Evolutionary conservation across 2,113 vertebrate species (phyloP), one percentile per base, ranked within the genome.

Genomic region (Prolemur simus): DNA sequence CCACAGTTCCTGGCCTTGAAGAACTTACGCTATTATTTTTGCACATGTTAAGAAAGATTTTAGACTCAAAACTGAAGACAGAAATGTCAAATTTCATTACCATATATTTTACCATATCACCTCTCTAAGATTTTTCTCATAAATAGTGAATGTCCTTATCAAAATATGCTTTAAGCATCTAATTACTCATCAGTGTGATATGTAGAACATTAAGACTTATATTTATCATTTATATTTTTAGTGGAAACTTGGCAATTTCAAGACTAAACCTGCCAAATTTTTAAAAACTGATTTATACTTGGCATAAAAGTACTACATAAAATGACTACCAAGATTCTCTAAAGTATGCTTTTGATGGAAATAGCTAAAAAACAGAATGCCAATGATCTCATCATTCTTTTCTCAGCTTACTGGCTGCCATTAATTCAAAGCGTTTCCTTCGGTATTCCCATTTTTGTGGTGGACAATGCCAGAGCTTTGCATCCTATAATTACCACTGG

Each of bases 181-280:
- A 69, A 76, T 95, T 96, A 80, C 17, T 95, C 52, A 76, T 20
- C 17, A 39, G 8, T 86, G 20, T 85, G 34, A 95, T 95, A 93
- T 82, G n/a, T 56, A 58, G 45, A 91, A 82, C 58, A 86, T 85
- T 88, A 89, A 95, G 37, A 66, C 81, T 91, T 96, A 47, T 85
- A 93, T 93, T 94, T 96, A 83, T 78, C 39, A 88, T 95, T 83
- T 60, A 34, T 89, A 92, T 81, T 96, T 97, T 91, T 92, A 96
- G 34, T 34, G 54, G n/a, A 96, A 94, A 92, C 49, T 93, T 96
- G 87, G 74, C 56, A 96, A 69, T 89, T 88, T 69, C n/a, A 76
- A 87, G n/a, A 54, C 23, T 29, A 60, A 96, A 90, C 3, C 29
- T 96, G 83, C 42, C 94, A 94, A 91, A 94, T 82, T 96, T 20